Conservation (phyloP, 2,888 invertebrate species). For the Criorhina ranunculi region DNA sequence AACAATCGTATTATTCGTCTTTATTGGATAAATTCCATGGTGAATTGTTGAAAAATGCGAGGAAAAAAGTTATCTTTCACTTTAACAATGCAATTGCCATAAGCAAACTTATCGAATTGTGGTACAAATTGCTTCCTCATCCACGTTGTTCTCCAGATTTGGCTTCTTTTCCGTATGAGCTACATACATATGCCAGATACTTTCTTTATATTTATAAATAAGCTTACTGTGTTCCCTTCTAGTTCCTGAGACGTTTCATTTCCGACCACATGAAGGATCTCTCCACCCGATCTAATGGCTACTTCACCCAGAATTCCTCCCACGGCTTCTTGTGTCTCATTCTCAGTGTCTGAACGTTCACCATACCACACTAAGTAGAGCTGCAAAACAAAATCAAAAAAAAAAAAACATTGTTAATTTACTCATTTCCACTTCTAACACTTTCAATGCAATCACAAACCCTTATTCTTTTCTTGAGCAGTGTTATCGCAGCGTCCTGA, state of each 20-base stretch:
- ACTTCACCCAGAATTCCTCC: slow-evolving; percentile 85
- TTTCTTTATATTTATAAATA: slow-evolving; percentile 4
- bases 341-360: slow-evolving; percentile 82
- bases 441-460: slow-evolving; percentile 79
- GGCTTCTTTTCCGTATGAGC: too few relatives aligned
- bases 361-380: slow-evolving; percentile 85
- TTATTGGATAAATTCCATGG: too few relatives aligned
- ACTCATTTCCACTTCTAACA: slow-evolving; percentile 6
- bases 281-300: slow-evolving; percentile 84
- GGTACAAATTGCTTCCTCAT: too few relatives aligned
- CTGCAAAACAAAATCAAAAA: slow-evolving; percentile 79
- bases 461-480: slow-evolving; percentile 85
- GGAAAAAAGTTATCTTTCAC: too few relatives aligned
- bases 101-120: too few relatives aligned
- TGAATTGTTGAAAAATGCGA: too few relatives aligned
- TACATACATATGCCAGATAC: too few relatives aligned
- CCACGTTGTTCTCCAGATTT: too few relatives aligned
- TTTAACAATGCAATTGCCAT: too few relatives aligned
- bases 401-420: neutral
- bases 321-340: slow-evolving; percentile 83
- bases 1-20: too few relatives aligned
- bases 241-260: slow-evolving; percentile 82
- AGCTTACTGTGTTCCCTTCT: slow-evolving; percentile 83
- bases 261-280: slow-evolving; percentile 84
- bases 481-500: slow-evolving; percentile 84